phyloP scores from a whole-genome alignment of 2,888 invertebrate species.

The Chloroclysta siterata region DNA sequence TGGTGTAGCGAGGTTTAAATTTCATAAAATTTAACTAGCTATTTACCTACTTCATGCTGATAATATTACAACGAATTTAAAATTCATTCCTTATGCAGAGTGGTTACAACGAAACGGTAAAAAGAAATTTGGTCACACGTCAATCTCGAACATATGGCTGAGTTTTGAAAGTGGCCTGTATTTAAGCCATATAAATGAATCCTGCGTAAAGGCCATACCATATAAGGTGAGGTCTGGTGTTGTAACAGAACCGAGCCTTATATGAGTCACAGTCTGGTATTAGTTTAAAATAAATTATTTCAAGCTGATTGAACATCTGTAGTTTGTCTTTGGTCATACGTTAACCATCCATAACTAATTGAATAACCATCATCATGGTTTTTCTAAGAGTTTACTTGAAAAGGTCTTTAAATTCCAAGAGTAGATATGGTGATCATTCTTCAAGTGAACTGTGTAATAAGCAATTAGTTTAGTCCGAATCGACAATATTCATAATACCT shows the following conservation, averaged over 20 bases:
- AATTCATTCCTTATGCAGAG: constrained; percentile 23
- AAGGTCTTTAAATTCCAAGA: neutral
- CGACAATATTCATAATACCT: neutral
- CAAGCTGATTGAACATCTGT: constrained; percentile 76
- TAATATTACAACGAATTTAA: constrained; percentile 8
- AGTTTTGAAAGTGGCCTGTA: constrained; percentile 78
- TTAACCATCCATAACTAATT: constrained; percentile 46
- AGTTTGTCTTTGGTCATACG: constrained; percentile 50
- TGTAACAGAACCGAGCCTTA: constrained; percentile 70
- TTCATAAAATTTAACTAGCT: constrained; percentile 29
- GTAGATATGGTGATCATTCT: neutral
- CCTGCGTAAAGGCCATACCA: constrained; percentile 73
- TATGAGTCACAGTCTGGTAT: constrained; percentile 76
- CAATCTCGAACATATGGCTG: constrained; percentile 80
- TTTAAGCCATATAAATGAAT: constrained; percentile 79
- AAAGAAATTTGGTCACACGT: constrained; percentile 76
- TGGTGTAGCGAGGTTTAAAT: constrained; percentile 36
- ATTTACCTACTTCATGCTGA: constrained; percentile 26
- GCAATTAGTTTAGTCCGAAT: neutral
- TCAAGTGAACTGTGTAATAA: neutral
- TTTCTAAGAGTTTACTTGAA: constrained; percentile 3
- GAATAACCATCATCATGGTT: constrained; percentile 1
- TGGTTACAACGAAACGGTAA: constrained; percentile 34
- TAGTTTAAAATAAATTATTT: constrained; percentile 74
- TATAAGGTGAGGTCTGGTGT: constrained; percentile 74